Conservation (phyloP, 2,113 vertebrate species). For the Aleadryas rufinucha region DNA sequence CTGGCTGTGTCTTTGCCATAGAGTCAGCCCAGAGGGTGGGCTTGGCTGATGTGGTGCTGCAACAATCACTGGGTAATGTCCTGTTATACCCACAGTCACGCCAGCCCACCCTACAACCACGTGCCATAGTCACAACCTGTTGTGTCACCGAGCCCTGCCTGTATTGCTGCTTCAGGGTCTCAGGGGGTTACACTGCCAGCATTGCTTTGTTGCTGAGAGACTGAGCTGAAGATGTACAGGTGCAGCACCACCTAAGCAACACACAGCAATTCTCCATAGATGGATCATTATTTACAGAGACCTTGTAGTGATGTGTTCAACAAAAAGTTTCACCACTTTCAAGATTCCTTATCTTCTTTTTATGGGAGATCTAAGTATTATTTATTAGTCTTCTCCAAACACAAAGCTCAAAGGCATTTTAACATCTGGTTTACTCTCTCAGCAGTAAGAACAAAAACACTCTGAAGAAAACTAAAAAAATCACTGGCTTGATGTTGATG, state of each 20-base stretch:
- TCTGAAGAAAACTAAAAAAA: not conserved
- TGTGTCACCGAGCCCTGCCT: not conserved
- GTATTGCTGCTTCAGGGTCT: not conserved
- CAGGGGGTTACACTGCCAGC: not conserved
- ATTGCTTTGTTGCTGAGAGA: not conserved
- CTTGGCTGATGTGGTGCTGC: not conserved
- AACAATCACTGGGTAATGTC: not conserved
- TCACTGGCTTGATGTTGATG: not conserved
- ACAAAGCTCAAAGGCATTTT: conserved; percentile 10
- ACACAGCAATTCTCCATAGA: not conserved
- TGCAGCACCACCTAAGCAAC: not conserved
- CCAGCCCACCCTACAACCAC: not conserved
- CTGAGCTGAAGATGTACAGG: not conserved
- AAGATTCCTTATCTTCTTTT: not conserved
- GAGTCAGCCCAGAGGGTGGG: not conserved
- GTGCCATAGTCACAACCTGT: not conserved
- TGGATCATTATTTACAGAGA: not conserved
- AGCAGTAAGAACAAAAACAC: not conserved
- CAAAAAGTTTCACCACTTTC: not conserved
- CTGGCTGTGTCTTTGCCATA: not conserved
- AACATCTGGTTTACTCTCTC: conserved; percentile 8
- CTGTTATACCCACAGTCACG: fast-evolving
- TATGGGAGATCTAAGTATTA: not conserved
- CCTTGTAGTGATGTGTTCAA: not conserved
- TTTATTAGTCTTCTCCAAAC: conserved; percentile 12